Conservation (phyloP, 2,113 vertebrate genomes). For the Siphamia tubifer region DNA sequence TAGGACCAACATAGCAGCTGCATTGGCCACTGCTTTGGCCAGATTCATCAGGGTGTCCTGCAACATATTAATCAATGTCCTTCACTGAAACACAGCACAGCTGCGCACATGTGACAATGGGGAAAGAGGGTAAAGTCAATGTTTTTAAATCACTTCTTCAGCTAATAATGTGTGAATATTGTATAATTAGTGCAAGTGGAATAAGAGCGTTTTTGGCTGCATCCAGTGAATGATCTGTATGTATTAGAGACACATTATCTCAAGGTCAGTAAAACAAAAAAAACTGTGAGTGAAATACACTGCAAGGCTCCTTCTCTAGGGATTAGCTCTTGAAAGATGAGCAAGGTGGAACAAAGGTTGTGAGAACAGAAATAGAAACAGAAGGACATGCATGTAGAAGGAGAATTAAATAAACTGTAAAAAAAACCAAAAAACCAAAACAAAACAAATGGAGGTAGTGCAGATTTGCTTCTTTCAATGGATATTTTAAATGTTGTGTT, state of each 20-base stretch:
- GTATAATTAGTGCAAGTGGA: neutral
- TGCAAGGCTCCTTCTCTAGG: neutral
- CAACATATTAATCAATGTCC: conserved; percentile 62
- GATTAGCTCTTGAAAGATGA: conserved; percentile 10
- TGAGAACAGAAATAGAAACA: neutral
- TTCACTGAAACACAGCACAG: conserved; percentile 52
- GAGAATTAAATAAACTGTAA: neutral
- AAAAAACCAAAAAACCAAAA: conserved; percentile 1
- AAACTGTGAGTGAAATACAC: neutral
- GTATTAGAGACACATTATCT: neutral
- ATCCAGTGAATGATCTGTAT: neutral
- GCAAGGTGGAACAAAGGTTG: neutral
- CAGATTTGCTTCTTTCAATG: neutral
- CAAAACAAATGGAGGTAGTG: neutral
- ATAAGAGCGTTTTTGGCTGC: neutral
- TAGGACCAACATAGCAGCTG: conserved; percentile 96
- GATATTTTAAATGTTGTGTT: neutral
- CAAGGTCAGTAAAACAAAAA: conserved; percentile 1
- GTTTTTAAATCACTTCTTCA: conserved; percentile 2
- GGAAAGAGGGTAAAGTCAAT: conserved; percentile 12
- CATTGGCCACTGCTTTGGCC: conserved; percentile 98
- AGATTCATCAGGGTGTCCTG: conserved; percentile 97
- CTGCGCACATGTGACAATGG: conserved; percentile 37
- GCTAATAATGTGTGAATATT: neutral
- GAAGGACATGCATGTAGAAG: conserved; percentile 2